Base-by-base conservation (phyloP, 2,113 vertebrate species). In the Petrocephalus microphthalmus region DNA sequence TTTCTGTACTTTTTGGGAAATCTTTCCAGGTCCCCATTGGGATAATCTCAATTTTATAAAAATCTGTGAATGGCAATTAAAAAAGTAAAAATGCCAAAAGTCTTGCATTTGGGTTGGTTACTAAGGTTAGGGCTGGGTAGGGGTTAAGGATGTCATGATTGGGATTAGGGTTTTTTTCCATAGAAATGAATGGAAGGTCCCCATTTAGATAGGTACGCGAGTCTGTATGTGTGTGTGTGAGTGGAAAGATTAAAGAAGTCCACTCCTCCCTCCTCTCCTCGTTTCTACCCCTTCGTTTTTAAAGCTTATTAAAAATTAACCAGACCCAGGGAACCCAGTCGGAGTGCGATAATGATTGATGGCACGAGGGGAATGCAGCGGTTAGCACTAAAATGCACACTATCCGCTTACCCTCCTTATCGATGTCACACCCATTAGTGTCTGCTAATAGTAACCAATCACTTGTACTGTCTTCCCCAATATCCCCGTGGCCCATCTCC, bases 301-400 rank as follows among this genome's bases (percentile, higher is more conserved):
- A 90, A 93, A 94, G 91, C 91, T 94, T 92, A 95, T 96, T 95
- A 96, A 96, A 96, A 95, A 96, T 96, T 95, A 92, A 96, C 89
- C 90, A 87, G 91, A 90, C 90, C 87, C 88, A 94, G 94, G 93
- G 93, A 93, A 94, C 95, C 90, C 90, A 92, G 93, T 90, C 92
- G 92, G 94, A 95, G 93, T 92, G 93, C 94, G 93, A 94, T 94
- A 95, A 95, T 96, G 95, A 95, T 94, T 94, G 94, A 94, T 95
- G 93, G 89, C 92, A 89, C 90, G 91, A 93, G 90, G 92, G 89
- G 92, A 91, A 86, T 92, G 92, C 93, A 95, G 94, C 93, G 94
- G 95, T 96, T 95, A 96, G 96, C 95, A 93, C 95, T 96, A 94
- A 96, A 95, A 96, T 90, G 87, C 90, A 90, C 86, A 92, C 93